phyloP scores from a whole-genome alignment of 1,140 invertebrate genomes.

The Bombus cullumanus region DNA sequence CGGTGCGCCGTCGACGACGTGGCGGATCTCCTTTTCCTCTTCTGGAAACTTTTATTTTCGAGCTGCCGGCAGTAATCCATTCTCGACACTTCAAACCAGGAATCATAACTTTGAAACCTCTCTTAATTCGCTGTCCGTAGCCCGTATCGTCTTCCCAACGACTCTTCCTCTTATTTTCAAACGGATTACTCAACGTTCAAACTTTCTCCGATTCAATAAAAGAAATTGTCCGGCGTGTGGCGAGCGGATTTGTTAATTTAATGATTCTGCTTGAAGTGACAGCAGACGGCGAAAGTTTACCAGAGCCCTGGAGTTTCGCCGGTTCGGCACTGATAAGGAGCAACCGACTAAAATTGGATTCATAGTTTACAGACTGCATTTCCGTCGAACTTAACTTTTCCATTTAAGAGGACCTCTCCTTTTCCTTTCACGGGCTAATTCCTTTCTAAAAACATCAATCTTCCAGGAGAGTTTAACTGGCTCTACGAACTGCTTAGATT shows the following conservation, averaged over 20 bases:
- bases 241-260: slow-evolving; percentile 54
- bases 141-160: not conserved
- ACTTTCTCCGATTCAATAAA: slow-evolving; percentile 47
- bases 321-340: slow-evolving; percentile 48
- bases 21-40: not conserved
- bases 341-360: slow-evolving; percentile 51
- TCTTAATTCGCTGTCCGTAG: slow-evolving; percentile 6
- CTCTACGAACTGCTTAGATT: slow-evolving; percentile 19
- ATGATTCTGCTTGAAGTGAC: slow-evolving; percentile 38
- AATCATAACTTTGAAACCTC: slow-evolving; percentile 35
- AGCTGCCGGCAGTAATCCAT: not conserved
- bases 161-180: not conserved
- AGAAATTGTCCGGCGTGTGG: slow-evolving; percentile 42
- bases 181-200: slow-evolving; percentile 21
- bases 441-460: slow-evolving; percentile 39
- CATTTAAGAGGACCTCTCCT: slow-evolving; percentile 35
- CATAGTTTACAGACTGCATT: slow-evolving; percentile 53
- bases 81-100: not conserved
- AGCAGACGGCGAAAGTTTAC: slow-evolving; percentile 28
- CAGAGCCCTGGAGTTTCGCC: slow-evolving; percentile 8
- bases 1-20: not conserved
- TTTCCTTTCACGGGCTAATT: slow-evolving; percentile 29
- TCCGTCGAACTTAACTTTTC: slow-evolving; percentile 45
- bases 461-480: not conserved
- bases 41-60: slow-evolving; percentile 11